A percentile compares a stretch with the other conserved stretches of the same genome.
phyloP scores from a whole-genome alignment of 1,140 invertebrate species.

The fruit fly (Drosophila melanogaster) region Release_6_plus_ISO1_MT NT_033777.3:15394501-15395000 shows the following conservation, averaged over 20 bases:
- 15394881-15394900: conserved; percentile 12
- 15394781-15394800: conserved; percentile 47
- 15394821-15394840: conserved; percentile 19
- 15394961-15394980: conserved; percentile 17
- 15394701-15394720: conserved; percentile 69
- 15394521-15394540: conserved; percentile 28
- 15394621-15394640: conserved; percentile 16
- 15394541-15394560: conserved; percentile 72
- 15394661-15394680: conserved; percentile 15
- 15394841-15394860: conserved; percentile 15
- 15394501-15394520: background rate
- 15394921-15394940: conserved; percentile 8
- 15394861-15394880: conserved; percentile 2
- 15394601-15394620: conserved; percentile 47
- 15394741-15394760: conserved; percentile 64
- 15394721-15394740: conserved; percentile 75
- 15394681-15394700: conserved; percentile 62
- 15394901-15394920: conserved; percentile 1
- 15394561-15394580: conserved; percentile 69
- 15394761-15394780: conserved; percentile 14
- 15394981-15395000: conserved; percentile 8
- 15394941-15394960: conserved; percentile 12
- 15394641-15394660: conserved; percentile 1
- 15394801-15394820: conserved; percentile 25
- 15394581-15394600: conserved; percentile 76